Base-by-base conservation (phyloP, 2,797 vertebrate species). In the Channa striata region DNA sequence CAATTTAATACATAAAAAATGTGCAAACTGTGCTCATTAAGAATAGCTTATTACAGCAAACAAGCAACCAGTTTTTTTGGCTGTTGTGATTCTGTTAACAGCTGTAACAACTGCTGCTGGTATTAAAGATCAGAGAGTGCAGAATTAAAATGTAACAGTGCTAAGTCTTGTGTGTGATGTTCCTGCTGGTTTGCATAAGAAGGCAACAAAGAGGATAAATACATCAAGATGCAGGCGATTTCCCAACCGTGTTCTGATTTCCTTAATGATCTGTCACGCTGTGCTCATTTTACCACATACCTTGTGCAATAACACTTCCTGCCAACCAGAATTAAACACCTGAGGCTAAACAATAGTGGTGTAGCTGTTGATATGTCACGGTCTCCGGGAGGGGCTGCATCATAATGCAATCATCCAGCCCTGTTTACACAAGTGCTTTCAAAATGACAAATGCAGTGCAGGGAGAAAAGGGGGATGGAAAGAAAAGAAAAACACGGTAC, bases 341-440 rank as follows among this genome's bases (percentile, higher is more conserved):
- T 84, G 76, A 88, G 91, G 93, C 90, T 83, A 92, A 87, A 91
- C 82, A 91, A 85, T 84, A 65, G 58, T 5, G 49, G 58, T 46
- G 49, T 42, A 76, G 74, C 73, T 77, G 77, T 68, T 80, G 72
- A 83, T 86, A 71, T 87, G 83, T 82, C 71, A 78, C 4, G 11
- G 81, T 75, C 73, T 69, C 61, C 78, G 89, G 90, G 90, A 88
- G 87, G 82, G 89, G 83, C 85, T 33, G 73, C 78, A 64, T 77
- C 63, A 72, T 84, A 90, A 90, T 81, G 82, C 78, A 87, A 85
- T 83, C 78, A 81, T 72, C 69, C 44, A 49, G 68, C 79, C 75
- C 39, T 87, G 91, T 93, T 93, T 93, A 93, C 88, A 90, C 86
- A 92, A 88, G 79, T 39, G 60, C 81, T 65, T 76, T 89, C 68